These are phyloP conservation scores for Eilema sororculum DNA, from an alignment of 2,888 invertebrate genomes.

Conservation along the genomic window DNA sequence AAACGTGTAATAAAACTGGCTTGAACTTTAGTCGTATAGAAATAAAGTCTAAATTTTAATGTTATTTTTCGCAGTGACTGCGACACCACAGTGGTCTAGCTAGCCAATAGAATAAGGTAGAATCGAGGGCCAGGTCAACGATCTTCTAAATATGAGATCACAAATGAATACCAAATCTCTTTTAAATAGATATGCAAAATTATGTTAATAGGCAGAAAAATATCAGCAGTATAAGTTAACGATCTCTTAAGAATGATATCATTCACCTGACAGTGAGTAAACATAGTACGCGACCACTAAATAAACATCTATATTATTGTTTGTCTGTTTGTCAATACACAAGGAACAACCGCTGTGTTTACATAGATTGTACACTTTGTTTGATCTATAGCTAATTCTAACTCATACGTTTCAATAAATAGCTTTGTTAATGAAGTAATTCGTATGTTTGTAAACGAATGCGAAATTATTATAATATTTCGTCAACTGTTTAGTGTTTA, in stretches of 20 bases:
- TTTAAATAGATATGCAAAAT: neutral
- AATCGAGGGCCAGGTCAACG: neutral
- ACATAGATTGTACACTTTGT: neutral
- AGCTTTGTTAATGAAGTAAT: neutral
- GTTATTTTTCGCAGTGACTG: too few relatives aligned
- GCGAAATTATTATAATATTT: neutral
- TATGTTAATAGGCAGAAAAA: neutral
- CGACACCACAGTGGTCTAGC: too few relatives aligned
- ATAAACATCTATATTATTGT: neutral
- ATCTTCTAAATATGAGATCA: neutral
- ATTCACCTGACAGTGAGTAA: neutral
- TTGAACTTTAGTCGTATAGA: too few relatives aligned
- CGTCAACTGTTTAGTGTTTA: neutral
- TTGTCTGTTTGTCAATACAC: slow-evolving; percentile 2
- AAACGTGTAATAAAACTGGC: too few relatives aligned
- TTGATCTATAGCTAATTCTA: neutral
- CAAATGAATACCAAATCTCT: neutral
- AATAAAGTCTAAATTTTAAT: too few relatives aligned
- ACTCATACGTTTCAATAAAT: neutral
- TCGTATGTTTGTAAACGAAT: neutral
- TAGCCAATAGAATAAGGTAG: too few relatives aligned
- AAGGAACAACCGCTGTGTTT: neutral
- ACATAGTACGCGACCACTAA: neutral
- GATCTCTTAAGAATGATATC: neutral
- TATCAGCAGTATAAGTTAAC: neutral